Conservation (phyloP, 2,113 vertebrate genomes). For the Rhodinocichla rosea region DNA sequence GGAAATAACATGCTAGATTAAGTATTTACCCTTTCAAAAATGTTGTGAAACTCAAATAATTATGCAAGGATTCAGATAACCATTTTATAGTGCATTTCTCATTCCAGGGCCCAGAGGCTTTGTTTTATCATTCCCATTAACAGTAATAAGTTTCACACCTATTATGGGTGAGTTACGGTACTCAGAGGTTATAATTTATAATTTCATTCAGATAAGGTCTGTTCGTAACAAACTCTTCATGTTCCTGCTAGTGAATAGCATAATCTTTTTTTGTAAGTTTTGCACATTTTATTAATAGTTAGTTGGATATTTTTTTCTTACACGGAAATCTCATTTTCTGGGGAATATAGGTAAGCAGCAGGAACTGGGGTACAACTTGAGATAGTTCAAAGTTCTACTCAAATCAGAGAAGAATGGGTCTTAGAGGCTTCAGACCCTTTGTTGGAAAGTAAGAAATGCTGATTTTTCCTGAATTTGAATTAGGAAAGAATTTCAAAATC, state of each 20-base stretch:
- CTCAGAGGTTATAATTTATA: background rate
- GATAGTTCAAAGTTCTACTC: background rate
- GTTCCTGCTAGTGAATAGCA: background rate
- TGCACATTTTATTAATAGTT: background rate
- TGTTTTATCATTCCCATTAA: slow-evolving; percentile 39
- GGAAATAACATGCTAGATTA: slow-evolving; percentile 33
- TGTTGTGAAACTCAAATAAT: slow-evolving; percentile 1
- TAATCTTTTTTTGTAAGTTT: background rate
- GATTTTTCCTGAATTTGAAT: background rate
- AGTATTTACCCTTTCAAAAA: slow-evolving; percentile 28
- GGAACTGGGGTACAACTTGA: background rate
- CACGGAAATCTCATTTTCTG: background rate
- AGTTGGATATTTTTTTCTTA: background rate
- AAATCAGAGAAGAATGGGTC: background rate
- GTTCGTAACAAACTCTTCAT: background rate
- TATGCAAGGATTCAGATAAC: background rate
- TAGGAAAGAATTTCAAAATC: background rate
- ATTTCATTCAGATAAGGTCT: background rate
- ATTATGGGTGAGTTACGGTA: background rate
- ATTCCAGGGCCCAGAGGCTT: background rate
- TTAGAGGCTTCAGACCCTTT: background rate
- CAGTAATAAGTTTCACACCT: slow-evolving; percentile 18
- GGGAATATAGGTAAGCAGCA: background rate
- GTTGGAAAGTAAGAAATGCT: background rate
- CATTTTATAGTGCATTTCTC: slow-evolving; percentile 14